Evolutionary conservation across 1,140 invertebrate species (phyloP).

Genomic region (Steinernema feltiae): DNA sequence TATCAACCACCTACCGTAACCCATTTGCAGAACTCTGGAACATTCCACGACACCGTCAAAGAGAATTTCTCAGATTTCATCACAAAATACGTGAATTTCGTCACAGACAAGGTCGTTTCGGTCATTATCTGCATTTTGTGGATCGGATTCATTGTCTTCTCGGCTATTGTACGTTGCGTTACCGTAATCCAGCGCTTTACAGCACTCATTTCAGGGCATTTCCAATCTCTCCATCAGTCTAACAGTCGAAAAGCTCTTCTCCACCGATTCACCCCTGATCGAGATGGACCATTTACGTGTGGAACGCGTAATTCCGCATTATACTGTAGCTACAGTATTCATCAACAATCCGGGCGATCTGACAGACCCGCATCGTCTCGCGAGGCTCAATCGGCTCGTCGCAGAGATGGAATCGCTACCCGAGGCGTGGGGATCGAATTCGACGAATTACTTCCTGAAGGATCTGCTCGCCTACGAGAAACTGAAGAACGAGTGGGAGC

Average conservation of each 20-base stretch:
- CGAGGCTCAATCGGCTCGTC: slow-evolving; percentile 31
- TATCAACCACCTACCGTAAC: no score
- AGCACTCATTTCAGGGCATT: slow-evolving; percentile 40
- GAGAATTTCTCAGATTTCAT: slow-evolving; percentile 48
- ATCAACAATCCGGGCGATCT: slow-evolving; percentile 53
- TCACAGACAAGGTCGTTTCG: slow-evolving; percentile 48
- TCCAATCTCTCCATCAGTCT: slow-evolving; percentile 41
- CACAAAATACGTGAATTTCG: slow-evolving; percentile 45
- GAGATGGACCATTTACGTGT: slow-evolving; percentile 51
- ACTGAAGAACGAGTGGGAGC: slow-evolving; percentile 9
- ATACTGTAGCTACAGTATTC: slow-evolving; percentile 53
- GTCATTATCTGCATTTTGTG: slow-evolving; percentile 42
- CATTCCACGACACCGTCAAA: slow-evolving; percentile 55
- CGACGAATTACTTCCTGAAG: not conserved
- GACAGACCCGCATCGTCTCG: slow-evolving; percentile 46
- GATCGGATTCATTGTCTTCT: slow-evolving; percentile 46
- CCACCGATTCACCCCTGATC: slow-evolving; percentile 50
- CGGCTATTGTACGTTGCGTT: slow-evolving; percentile 46
- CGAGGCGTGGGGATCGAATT: not conserved
- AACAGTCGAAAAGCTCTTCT: slow-evolving; percentile 51
- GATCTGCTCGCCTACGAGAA: slow-evolving; percentile 42
- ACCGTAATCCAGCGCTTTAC: not conserved
- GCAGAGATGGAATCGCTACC: not conserved
- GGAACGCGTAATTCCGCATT: slow-evolving; percentile 54
- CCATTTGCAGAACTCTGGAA: not conserved